Evolutionary conservation across 2,888 invertebrate species (phyloP).

Genomic region (Apamea crenata): DNA sequence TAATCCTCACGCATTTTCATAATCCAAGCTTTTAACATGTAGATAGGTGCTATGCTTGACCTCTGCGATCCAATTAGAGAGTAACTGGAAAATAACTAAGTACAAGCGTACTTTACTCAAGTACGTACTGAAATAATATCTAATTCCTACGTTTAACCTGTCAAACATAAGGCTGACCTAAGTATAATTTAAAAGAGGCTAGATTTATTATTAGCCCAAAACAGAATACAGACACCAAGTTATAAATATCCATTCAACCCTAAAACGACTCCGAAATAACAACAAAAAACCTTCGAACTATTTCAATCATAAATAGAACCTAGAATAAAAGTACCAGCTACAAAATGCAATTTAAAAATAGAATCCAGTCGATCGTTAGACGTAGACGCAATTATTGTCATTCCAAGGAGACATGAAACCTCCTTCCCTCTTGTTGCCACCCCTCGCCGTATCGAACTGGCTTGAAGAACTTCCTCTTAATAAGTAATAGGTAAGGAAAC

Average conservation of each 20-base stretch:
- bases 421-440: constrained; percentile 49
- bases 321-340: constrained; percentile 1
- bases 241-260: background rate
- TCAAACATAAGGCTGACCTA: background rate
- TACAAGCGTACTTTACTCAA: background rate
- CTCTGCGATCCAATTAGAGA: constrained; percentile 3
- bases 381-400: constrained; percentile 62
- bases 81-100: background rate
- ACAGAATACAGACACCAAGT: background rate
- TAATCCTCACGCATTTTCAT: background rate
- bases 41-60: constrained; percentile 9
- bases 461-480: constrained; percentile 4
- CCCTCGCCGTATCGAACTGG: constrained; percentile 22
- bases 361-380: constrained; percentile 57
- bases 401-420: constrained; percentile 51
- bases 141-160: background rate
- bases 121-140: background rate
- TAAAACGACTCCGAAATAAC: background rate
- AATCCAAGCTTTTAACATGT: background rate
- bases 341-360: constrained; percentile 60
- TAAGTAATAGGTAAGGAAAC: background rate
- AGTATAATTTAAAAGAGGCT: background rate
- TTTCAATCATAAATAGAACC: background rate
- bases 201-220: background rate
- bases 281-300: background rate